Conservation (phyloP, 2,888 invertebrate genomes). For the Apodemia zela region DNA sequence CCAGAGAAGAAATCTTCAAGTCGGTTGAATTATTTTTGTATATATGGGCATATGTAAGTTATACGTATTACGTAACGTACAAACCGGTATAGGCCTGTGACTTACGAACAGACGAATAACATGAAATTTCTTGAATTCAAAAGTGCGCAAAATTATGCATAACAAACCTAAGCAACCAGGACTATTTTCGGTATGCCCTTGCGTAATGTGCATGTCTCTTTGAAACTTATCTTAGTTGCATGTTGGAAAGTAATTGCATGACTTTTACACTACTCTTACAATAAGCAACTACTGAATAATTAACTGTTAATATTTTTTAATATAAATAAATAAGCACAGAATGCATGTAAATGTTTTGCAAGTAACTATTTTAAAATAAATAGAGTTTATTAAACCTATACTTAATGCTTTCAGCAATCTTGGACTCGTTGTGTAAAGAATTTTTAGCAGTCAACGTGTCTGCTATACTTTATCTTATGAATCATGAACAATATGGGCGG, state of each 20-base stretch:
- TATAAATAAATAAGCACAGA: slow-evolving; percentile 11
- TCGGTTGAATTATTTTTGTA: too few relatives aligned
- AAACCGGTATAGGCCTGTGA: too few relatives aligned
- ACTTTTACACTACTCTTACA: neutral
- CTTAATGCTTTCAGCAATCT: slow-evolving; percentile 85
- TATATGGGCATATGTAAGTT: too few relatives aligned
- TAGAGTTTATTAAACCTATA: slow-evolving; percentile 16
- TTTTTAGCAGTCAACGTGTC: slow-evolving; percentile 94
- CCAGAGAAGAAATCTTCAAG: too few relatives aligned
- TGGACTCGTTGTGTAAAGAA: slow-evolving; percentile 93
- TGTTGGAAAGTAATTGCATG: neutral
- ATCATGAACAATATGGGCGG: slow-evolving; percentile 95
- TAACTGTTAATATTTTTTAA: neutral
- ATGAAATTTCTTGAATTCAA: too few relatives aligned
- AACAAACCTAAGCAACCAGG: too few relatives aligned
- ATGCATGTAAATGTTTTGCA: slow-evolving; percentile 18
- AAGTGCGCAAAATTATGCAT: too few relatives aligned
- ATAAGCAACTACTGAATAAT: neutral
- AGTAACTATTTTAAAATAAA: slow-evolving; percentile 22
- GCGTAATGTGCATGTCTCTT: neutral
- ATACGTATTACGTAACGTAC: too few relatives aligned
- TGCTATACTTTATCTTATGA: slow-evolving; percentile 96
- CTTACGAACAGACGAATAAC: too few relatives aligned
- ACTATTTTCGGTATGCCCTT: neutral
- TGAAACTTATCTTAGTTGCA: neutral